Evolutionary conservation across 1,140 invertebrate species (phyloP).

Genomic region (Cyphomyrmex costatus): DNA sequence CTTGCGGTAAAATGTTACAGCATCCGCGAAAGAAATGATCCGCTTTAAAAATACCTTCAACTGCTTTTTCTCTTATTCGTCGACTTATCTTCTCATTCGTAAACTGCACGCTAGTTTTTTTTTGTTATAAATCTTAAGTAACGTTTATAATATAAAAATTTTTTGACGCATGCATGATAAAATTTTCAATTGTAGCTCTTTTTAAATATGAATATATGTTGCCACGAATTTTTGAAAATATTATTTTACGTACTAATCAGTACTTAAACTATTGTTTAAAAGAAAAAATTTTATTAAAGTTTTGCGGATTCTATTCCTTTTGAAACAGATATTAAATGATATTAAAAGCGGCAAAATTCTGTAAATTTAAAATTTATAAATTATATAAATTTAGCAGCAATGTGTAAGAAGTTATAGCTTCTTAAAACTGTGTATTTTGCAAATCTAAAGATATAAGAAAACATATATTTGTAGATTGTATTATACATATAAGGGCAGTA

Average conservation of each 20-base stretch:
- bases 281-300: neutral
- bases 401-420: neutral
- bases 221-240: neutral
- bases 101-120: neutral
- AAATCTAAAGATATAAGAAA: slow-evolving; percentile 22
- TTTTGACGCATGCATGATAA: neutral
- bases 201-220: neutral
- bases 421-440: neutral
- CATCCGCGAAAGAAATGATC: neutral
- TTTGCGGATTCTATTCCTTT: neutral
- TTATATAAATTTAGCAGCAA: neutral
- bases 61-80: neutral
- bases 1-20: neutral
- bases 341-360: slow-evolving; percentile 17
- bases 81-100: neutral
- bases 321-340: neutral
- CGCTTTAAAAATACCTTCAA: slow-evolving; percentile 44
- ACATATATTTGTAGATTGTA: too few species aligned
- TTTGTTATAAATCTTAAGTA: neutral
- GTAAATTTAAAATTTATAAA: neutral
- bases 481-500: too few species aligned
- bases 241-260: neutral
- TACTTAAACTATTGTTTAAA: neutral
- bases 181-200: neutral
- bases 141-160: neutral